These are phyloP conservation scores for Hyles vespertilio DNA, from an alignment of 1,140 invertebrate species.

Conservation along the genomic window DNA sequence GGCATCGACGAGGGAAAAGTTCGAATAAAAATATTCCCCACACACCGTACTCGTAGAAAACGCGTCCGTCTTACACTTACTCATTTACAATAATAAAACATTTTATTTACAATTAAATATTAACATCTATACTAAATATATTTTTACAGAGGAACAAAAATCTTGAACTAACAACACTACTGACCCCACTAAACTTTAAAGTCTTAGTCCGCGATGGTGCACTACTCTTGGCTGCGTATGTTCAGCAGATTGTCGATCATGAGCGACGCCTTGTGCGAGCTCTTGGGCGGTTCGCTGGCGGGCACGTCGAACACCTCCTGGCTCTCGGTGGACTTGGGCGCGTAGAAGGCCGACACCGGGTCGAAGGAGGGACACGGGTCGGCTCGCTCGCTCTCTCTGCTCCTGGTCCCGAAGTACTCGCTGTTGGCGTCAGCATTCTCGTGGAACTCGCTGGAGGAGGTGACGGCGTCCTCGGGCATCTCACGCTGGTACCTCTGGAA, in stretches of 20 bases:
- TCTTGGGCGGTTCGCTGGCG: constrained; percentile 45
- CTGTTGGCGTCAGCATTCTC: constrained; percentile 33
- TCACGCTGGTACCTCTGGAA: constrained; percentile 60
- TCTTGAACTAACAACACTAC: constrained; percentile 62
- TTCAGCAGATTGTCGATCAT: constrained; percentile 64
- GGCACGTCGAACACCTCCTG: constrained; percentile 32
- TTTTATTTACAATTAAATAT: constrained; percentile 72
- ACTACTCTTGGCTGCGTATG: constrained; percentile 48
- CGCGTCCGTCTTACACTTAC: constrained; percentile 17
- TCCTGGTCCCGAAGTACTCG: constrained; percentile 45
- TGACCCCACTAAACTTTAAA: constrained; percentile 38
- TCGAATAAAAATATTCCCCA: constrained; percentile 12
- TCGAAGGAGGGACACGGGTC: constrained; percentile 51
- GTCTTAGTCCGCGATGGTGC: constrained; percentile 40
- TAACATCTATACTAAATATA: constrained; percentile 48
- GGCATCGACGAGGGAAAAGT: constrained; percentile 7
- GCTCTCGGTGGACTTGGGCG: constrained; percentile 43
- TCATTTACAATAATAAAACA: constrained; percentile 68
- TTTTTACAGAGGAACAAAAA: constrained; percentile 73
- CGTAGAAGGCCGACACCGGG: constrained; percentile 59
- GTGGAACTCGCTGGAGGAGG: constrained; percentile 64
- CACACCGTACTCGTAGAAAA: constrained; percentile 49
- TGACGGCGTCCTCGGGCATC: constrained; percentile 57
- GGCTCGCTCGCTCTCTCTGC: constrained; percentile 50
- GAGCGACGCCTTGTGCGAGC: constrained; percentile 45